These are phyloP conservation scores for Bombus impatiens DNA, from an alignment of 1,140 invertebrate species.

Conservation along the genomic window DNA sequence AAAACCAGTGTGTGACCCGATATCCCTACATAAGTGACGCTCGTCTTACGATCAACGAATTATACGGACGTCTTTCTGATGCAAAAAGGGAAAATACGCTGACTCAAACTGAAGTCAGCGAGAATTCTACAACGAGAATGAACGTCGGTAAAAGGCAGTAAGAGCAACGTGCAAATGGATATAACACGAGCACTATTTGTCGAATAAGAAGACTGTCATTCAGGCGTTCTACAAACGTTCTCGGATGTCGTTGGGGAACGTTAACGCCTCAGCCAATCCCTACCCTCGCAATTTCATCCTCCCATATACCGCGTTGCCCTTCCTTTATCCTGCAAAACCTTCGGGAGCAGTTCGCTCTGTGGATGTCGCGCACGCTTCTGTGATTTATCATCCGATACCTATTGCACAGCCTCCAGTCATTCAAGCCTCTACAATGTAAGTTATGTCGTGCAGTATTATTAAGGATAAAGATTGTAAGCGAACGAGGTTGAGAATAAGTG, in stretches of 20 bases:
- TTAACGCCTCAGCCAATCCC: background rate
- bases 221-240: background rate
- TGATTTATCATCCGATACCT: slow-evolving; percentile 16
- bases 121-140: too few relatives aligned
- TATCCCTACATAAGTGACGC: too few relatives aligned
- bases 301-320: background rate
- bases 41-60: too few relatives aligned
- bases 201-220: slow-evolving; percentile 9
- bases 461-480: slow-evolving; percentile 3
- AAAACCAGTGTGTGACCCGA: too few relatives aligned
- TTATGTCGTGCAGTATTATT: background rate
- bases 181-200: background rate
- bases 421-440: background rate
- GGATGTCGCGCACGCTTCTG: slow-evolving; percentile 12
- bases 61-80: too few relatives aligned
- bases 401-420: background rate
- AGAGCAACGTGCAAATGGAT: background rate
- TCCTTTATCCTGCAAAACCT: slow-evolving; percentile 21
- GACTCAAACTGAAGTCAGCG: too few relatives aligned
- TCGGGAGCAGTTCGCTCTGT: background rate
- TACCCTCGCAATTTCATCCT: background rate
- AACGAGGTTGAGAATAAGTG: background rate
- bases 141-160: background rate
- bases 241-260: background rate
- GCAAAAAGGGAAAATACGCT: too few relatives aligned